Conservation (phyloP, 35 echinoderm and acorn worm species). For the Ophioderma brevispina region DNA sequence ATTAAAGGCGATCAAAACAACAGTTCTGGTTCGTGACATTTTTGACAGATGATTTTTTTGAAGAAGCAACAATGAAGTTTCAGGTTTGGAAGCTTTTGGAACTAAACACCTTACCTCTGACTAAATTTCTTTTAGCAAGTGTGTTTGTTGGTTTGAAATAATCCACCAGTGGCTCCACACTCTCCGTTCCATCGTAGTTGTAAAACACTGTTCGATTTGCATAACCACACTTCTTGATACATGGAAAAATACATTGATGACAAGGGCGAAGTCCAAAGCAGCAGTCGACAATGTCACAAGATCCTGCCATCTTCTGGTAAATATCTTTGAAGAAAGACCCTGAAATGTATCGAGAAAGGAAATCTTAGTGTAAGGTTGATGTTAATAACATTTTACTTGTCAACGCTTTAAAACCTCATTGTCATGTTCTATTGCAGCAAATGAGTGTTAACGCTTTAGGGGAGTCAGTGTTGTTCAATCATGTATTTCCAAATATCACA, state of each 20-base stretch:
- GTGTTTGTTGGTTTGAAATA: slow-evolving; percentile 77
- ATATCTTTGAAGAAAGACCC: slow-evolving; percentile 47
- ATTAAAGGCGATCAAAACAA: no score
- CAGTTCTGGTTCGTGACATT: no score
- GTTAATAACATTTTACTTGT: no score
- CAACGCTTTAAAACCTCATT: no score
- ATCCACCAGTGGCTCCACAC: slow-evolving; percentile 79
- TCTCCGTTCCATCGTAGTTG: slow-evolving; percentile 93
- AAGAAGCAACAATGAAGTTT: no score
- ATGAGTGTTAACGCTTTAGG: no score
- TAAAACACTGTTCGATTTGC: slow-evolving; percentile 78
- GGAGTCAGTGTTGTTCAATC: no score
- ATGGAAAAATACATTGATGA: slow-evolving; percentile 84
- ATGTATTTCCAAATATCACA: no score
- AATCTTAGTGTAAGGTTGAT: neutral
- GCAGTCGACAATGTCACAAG: slow-evolving; percentile 88
- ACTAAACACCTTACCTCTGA: slow-evolving; percentile 94
- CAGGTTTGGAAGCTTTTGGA: no score
- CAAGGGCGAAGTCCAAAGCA: slow-evolving; percentile 72
- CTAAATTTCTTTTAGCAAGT: slow-evolving; percentile 45
- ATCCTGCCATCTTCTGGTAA: slow-evolving; percentile 49
- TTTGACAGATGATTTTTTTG: no score
- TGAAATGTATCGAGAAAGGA: neutral
- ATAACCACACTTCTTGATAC: slow-evolving; percentile 80
- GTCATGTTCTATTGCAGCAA: no score